These are phyloP conservation scores for Brachyistius frenatus DNA, from an alignment of 2,113 vertebrate genomes.

Conservation along the genomic window DNA sequence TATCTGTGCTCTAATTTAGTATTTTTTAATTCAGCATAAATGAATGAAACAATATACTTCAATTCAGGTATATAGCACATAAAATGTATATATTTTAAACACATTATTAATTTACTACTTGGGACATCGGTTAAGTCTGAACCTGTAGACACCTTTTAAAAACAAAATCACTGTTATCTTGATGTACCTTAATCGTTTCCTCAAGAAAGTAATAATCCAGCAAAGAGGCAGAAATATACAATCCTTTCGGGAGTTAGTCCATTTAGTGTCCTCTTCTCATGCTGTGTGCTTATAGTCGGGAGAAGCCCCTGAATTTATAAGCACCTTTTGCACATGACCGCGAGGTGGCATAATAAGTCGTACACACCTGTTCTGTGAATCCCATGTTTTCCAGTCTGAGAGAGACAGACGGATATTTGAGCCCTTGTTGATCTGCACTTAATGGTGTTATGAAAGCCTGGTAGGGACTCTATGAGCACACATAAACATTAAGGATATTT, in stretches of 20 bases:
- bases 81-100: neutral
- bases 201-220: constrained; percentile 49
- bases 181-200: constrained; percentile 40
- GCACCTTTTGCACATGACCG: constrained; percentile 57
- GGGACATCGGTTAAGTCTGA: neutral
- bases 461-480: neutral
- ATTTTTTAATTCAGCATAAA: neutral
- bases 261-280: constrained; percentile 13
- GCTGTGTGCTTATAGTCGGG: constrained; percentile 11
- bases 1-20: neutral
- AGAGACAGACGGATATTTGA: constrained; percentile 58
- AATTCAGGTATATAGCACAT: neutral
- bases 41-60: neutral
- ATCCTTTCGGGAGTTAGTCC: constrained; percentile 47
- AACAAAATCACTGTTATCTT: neutral
- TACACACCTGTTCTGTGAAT: constrained; percentile 70
- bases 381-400: constrained; percentile 70
- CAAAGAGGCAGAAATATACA: constrained; percentile 1
- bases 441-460: neutral
- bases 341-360: constrained; percentile 16
- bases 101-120: neutral
- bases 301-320: constrained; percentile 78
- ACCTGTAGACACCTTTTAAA: neutral
- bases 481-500: neutral
- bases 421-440: constrained; percentile 74